Base-by-base conservation (phyloP, 2,797 vertebrate genomes). In the Brotula barbata region DNA sequence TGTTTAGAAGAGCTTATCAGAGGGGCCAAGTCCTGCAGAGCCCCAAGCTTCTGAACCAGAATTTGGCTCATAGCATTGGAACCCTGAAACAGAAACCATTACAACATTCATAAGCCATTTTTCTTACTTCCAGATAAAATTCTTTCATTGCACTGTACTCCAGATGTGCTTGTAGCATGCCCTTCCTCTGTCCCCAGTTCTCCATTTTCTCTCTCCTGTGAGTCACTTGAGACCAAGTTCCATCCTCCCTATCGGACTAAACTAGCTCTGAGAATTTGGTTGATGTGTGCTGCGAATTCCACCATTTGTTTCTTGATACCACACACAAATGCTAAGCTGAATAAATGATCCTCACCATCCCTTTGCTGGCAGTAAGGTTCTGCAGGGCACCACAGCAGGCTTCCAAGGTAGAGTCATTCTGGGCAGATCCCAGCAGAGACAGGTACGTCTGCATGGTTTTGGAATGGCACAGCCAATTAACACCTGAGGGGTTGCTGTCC, bases 331-430 rank as follows among this genome's bases (percentile, higher is more conserved):
- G 8, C 1, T 25, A 36, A 22, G 21, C 14, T 16, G 22, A 21
- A 37, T 13, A 13, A 39, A 45, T 4, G 21, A 10, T 43, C 40
- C 91, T 92, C 65, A 97, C 96, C 77, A 50, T 20, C 11, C 90
- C 91, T 47, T 89, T 88, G 83, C 85, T 92, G 1, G 94, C 93
- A 1, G 96, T 98, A 67, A 98, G 93, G 81, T 98, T 98, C 88
- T 97, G 95, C 80, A 98, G 85, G 15, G 93, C 93, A 1, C 96
- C 96, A 2, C 94, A 93, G 59, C 93, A 93, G 54, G 96, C 95
- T 73, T 96, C 94, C 71, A 93, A 58, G 9, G 92, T 96, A 19
- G 88, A 83, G 0, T 92, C 88, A 3, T 94, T 96, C 82, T 92
- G 81, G 78, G 94, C 93, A 1, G 85, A 87, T 41, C 83, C 77